phyloP scores from a whole-genome alignment of 2,888 invertebrate genomes.

The Ditula angustiorana region DNA sequence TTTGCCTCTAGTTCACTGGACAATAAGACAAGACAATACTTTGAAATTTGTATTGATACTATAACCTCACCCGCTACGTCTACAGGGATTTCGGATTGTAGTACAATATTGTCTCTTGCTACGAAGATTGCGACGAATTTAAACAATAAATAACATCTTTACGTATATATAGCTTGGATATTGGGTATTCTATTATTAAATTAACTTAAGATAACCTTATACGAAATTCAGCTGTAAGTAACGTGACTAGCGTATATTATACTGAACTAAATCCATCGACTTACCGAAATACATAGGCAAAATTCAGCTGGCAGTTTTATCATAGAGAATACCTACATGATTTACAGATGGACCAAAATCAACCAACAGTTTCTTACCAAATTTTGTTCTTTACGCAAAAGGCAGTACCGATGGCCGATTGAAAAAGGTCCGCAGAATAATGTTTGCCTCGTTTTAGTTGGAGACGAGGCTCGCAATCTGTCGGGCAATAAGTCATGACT shows the following conservation, averaged over 20 bases:
- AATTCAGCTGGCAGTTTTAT: conserved; percentile 36
- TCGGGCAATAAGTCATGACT: conserved; percentile 73
- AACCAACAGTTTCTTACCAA: conserved; percentile 24
- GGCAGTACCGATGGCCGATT: conserved; percentile 33
- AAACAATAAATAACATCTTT: neutral
- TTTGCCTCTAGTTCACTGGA: neutral
- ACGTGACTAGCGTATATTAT: too few relatives aligned
- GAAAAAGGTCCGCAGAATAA: conserved; percentile 38
- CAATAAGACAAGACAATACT: neutral
- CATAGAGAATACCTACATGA: conserved; percentile 39
- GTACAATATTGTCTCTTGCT: neutral
- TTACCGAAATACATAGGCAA: conserved; percentile 14
- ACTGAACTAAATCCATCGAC: neutral
- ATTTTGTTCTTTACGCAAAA: conserved; percentile 38
- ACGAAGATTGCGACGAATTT: neutral
- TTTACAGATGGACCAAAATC: conserved; percentile 42
- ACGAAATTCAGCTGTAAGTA: too few relatives aligned
- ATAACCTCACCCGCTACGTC: neutral
- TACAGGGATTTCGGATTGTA: neutral
- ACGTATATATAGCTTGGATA: neutral
- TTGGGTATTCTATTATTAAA: too few relatives aligned
- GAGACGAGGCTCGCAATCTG: conserved; percentile 57
- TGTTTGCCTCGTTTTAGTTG: conserved; percentile 41
- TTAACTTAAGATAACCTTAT: too few relatives aligned
- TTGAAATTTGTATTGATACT: neutral